Evolutionary conservation across 2,797 vertebrate species (phyloP).

Genomic region (Diceros bicornis): DNA sequence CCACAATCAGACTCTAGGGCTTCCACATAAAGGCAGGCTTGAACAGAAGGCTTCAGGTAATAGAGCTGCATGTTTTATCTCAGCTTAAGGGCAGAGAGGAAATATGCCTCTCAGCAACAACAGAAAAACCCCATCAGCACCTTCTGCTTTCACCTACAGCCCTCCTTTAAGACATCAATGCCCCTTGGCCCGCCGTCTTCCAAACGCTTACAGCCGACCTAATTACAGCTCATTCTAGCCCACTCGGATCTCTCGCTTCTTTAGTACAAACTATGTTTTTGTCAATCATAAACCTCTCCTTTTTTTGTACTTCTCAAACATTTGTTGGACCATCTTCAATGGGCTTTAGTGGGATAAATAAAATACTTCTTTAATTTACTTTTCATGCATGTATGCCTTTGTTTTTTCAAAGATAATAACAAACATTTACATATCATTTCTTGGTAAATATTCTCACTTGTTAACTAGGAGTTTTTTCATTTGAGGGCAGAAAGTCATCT

Average conservation of each 20-base stretch:
- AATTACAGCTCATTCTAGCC: neutral
- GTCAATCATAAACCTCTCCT: neutral
- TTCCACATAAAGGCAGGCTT: neutral
- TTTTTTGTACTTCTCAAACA: conserved; percentile 10
- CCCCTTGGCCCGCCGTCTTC: neutral
- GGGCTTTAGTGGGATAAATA: neutral
- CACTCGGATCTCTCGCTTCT: neutral
- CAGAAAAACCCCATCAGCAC: neutral
- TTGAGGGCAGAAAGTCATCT: neutral
- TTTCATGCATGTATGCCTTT: neutral
- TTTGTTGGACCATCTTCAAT: neutral
- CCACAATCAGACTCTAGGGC: neutral
- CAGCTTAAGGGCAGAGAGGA: neutral
- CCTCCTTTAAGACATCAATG: neutral
- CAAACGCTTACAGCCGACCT: fast-evolving
- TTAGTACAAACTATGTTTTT: conserved; percentile 16
- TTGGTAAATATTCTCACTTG: neutral
- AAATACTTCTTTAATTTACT: neutral
- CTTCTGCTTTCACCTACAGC: neutral
- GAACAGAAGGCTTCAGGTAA: neutral
- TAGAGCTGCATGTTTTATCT: neutral
- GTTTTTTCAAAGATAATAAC: neutral
- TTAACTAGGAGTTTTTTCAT: conserved; percentile 9
- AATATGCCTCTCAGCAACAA: neutral
- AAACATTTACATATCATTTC: neutral